These are phyloP conservation scores for Phytoseiulus persimilis DNA, from an alignment of 2,888 invertebrate genomes.

Conservation along the genomic window DNA sequence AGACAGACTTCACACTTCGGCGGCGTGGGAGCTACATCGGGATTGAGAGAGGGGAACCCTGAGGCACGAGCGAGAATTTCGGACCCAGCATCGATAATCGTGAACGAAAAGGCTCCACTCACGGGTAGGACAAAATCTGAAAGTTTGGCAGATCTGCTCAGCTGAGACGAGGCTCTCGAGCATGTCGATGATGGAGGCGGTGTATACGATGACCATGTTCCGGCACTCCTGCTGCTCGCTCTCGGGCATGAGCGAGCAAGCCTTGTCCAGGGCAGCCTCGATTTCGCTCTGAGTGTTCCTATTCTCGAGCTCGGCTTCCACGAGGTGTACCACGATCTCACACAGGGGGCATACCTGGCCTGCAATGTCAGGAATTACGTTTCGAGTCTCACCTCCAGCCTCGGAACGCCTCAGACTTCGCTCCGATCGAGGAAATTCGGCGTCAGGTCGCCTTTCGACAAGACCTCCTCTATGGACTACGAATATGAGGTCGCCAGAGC, in stretches of 20 bases:
- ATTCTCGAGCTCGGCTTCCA: neutral
- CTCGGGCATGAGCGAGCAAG: neutral
- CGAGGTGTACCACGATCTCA: neutral
- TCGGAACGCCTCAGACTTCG: neutral
- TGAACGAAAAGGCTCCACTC: too few species aligned
- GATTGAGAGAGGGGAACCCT: neutral
- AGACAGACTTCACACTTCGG: slow-evolving; percentile 24
- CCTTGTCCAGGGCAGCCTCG: neutral
- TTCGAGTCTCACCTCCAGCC: neutral
- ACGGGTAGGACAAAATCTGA: neutral
- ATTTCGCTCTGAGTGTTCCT: neutral
- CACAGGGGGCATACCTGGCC: slow-evolving; percentile 7
- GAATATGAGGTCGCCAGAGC: too few species aligned
- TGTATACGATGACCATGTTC: slow-evolving; percentile 21
- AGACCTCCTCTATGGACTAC: too few species aligned
- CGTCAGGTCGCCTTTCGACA: too few species aligned
- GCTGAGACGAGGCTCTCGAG: slow-evolving; percentile 1
- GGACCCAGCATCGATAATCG: too few species aligned
- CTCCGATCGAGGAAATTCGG: too few species aligned
- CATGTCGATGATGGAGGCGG: slow-evolving; percentile 16
- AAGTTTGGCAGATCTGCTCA: slow-evolving; percentile 16
- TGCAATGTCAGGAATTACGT: neutral
- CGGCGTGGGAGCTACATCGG: neutral
- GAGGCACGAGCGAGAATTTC: too few species aligned
- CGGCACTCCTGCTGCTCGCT: neutral